phyloP scores from a whole-genome alignment of 2,888 invertebrate genomes.

The Peribatodes rhomboidaria region DNA sequence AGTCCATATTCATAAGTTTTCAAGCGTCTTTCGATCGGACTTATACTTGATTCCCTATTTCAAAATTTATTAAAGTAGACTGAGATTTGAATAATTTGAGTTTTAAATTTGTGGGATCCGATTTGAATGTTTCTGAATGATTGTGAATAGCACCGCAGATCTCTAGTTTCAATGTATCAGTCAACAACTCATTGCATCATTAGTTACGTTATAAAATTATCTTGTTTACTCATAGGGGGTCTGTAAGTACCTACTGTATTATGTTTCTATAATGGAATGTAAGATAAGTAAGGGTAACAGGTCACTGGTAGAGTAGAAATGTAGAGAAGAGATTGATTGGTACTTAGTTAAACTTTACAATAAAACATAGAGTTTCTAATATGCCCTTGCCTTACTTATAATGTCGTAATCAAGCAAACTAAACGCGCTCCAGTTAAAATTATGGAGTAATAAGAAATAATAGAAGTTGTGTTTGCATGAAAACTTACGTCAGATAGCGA shows the following conservation, averaged over 20 bases:
- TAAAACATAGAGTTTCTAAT: background rate
- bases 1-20: no score
- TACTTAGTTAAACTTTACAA: background rate
- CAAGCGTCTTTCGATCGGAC: no score
- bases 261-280: no score
- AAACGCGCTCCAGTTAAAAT: slow-evolving; percentile 44
- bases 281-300: background rate
- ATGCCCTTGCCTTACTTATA: slow-evolving; percentile 2
- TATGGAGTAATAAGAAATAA: no score
- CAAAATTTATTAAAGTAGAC: no score
- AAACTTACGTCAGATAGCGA: slow-evolving; percentile 71
- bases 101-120: no score
- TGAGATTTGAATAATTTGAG: no score
- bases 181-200: slow-evolving; percentile 38
- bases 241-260: no score
- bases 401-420: background rate
- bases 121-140: no score
- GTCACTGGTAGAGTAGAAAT: background rate
- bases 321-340: background rate
- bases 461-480: slow-evolving; percentile 37
- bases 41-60: no score
- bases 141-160: no score
- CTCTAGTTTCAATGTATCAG: background rate
- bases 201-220: slow-evolving; percentile 18
- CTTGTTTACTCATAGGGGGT: slow-evolving; percentile 12